phyloP scores from a whole-genome alignment of 2,888 invertebrate species.

The Augochlorella aurata region DNA sequence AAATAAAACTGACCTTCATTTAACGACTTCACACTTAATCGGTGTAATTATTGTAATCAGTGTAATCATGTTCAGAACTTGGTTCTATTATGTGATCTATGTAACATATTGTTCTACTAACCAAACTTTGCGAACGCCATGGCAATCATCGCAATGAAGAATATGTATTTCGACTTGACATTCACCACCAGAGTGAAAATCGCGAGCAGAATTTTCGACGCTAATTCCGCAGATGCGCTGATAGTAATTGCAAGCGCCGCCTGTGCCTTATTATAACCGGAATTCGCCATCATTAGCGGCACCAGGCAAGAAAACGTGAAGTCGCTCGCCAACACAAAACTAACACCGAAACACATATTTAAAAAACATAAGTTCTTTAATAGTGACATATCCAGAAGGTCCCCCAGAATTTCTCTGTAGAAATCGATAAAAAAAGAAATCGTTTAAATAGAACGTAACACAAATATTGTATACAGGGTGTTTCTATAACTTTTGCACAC shows the following conservation, averaged over 20 bases:
- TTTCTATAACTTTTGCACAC: no score
- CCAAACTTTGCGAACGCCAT: conserved; percentile 88
- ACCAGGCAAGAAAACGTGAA: conserved; percentile 88
- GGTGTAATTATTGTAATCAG: no score
- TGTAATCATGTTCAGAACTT: neutral
- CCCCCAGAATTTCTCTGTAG: conserved; percentile 60
- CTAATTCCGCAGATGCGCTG: conserved; percentile 87
- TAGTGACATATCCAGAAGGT: conserved; percentile 77
- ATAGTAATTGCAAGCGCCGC: conserved; percentile 88
- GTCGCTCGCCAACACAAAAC: conserved; percentile 87
- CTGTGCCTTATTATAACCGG: conserved; percentile 84
- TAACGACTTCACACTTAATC: no score
- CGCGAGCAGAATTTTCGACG: conserved; percentile 86
- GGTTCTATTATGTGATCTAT: neutral
- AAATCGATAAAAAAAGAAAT: neutral
- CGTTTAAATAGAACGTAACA: neutral
- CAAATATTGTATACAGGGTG: neutral
- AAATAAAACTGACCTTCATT: neutral
- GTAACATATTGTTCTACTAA: conserved; percentile 78
- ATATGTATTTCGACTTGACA: conserved; percentile 86
- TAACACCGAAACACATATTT: conserved; percentile 88
- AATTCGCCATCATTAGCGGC: conserved; percentile 85
- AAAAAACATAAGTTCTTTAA: conserved; percentile 80
- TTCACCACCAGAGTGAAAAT: conserved; percentile 85
- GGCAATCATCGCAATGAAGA: conserved; percentile 85